phyloP scores from a whole-genome alignment of 2,888 invertebrate genomes.

The Ditylenchus weischeri region DNA sequence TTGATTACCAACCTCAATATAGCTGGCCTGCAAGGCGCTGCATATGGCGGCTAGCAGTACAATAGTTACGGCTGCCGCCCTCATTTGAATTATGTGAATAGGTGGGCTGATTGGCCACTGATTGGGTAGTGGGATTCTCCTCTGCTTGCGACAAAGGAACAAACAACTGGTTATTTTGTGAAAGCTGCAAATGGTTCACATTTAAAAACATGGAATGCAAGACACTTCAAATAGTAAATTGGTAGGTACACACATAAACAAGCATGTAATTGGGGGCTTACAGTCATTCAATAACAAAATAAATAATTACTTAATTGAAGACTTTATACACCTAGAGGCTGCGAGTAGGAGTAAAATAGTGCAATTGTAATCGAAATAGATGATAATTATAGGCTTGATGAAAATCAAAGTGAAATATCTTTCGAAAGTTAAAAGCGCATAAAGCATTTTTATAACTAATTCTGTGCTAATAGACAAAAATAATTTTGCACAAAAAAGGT shows the following conservation, averaged over 20 bases:
- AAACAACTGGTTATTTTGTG: neutral
- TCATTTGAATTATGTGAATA: neutral
- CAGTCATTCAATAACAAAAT: too few relatives aligned
- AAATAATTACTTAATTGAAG: too few relatives aligned
- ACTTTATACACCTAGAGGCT: too few relatives aligned
- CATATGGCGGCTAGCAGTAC: slow-evolving; percentile 7
- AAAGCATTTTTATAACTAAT: too few relatives aligned
- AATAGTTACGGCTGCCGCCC: slow-evolving; percentile 5
- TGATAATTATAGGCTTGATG: too few relatives aligned
- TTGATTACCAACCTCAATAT: neutral
- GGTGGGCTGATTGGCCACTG: neutral
- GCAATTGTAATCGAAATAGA: too few relatives aligned
- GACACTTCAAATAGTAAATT: neutral
- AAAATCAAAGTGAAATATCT: too few relatives aligned
- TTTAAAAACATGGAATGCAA: neutral
- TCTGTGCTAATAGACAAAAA: too few relatives aligned
- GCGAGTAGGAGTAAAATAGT: too few relatives aligned
- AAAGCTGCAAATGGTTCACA: neutral
- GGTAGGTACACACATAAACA: slow-evolving; percentile 2
- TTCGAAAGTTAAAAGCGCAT: too few relatives aligned
- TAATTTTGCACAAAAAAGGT: too few relatives aligned
- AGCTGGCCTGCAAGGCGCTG: neutral
- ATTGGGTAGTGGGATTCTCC: neutral
- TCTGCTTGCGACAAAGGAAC: neutral
- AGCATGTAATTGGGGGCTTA: neutral